Conservation (phyloP, 1,140 invertebrate genomes). For the Agrilus planipennis region DNA sequence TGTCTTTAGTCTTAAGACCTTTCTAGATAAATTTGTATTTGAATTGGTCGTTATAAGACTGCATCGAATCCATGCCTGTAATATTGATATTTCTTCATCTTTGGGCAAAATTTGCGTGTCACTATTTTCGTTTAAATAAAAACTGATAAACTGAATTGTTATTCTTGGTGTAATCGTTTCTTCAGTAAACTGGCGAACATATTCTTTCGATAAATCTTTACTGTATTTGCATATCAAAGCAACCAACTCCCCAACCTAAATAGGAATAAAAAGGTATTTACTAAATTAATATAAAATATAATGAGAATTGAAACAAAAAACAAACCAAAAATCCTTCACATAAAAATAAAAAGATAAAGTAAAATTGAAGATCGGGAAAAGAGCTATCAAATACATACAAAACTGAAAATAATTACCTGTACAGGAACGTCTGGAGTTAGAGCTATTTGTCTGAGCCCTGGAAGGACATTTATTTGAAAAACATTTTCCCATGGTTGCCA, state of each 20-base stretch:
- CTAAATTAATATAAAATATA: too few species aligned
- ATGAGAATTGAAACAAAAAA: too few species aligned
- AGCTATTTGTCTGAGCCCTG: slow-evolving; percentile 19
- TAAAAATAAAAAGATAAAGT: neutral
- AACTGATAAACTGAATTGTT: too few species aligned
- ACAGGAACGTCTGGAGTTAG: slow-evolving; percentile 7
- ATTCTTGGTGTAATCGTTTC: too few species aligned
- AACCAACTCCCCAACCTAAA: too few species aligned
- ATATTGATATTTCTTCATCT: slow-evolving; percentile 16
- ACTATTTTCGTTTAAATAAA: too few species aligned
- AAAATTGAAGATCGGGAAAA: neutral
- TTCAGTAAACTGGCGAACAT: too few species aligned
- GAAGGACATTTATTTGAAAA: slow-evolving; percentile 21
- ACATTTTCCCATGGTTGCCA: slow-evolving; percentile 20
- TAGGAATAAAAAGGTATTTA: too few species aligned
- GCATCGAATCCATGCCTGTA: slow-evolving; percentile 22
- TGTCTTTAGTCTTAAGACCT: slow-evolving; percentile 17
- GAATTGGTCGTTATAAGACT: slow-evolving; percentile 17
- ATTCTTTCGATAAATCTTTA: too few species aligned
- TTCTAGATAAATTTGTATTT: slow-evolving; percentile 13
- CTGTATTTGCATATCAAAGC: too few species aligned
- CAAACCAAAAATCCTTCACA: neutral
- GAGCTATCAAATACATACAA: neutral
- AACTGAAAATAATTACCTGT: slow-evolving; percentile 5
- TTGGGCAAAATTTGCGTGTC: too few species aligned